phyloP scores from a whole-genome alignment of 2,797 vertebrate species.

The Hipposideros larvatus region DNA sequence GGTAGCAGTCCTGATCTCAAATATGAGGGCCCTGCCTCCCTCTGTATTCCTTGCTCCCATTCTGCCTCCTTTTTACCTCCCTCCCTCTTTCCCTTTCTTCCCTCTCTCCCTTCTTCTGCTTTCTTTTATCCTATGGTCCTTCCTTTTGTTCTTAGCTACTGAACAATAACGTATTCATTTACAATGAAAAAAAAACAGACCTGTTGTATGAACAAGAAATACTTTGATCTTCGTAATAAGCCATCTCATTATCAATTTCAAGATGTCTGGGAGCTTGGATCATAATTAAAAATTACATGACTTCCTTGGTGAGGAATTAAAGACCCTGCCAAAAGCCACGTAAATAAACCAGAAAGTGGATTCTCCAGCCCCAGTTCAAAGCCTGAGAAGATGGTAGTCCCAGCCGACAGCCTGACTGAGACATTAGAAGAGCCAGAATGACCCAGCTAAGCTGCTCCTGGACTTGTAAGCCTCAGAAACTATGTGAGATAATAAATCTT shows the following conservation, averaged over 20 bases:
- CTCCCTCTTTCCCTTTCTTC: neutral
- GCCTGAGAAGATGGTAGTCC: neutral
- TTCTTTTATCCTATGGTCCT: neutral
- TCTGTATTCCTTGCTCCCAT: neutral
- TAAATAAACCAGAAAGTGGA: neutral
- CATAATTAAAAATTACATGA: neutral
- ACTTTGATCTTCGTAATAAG: neutral
- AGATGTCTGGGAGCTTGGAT: neutral
- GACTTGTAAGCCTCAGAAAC: neutral
- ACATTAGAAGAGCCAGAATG: neutral
- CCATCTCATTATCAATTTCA: neutral
- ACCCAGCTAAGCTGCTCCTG: neutral
- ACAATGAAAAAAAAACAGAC: neutral
- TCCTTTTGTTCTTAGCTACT: neutral
- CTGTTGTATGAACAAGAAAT: neutral
- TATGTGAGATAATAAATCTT: neutral
- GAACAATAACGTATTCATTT: neutral
- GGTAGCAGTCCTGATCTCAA: no score
- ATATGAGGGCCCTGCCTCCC: neutral
- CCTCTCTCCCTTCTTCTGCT: neutral
- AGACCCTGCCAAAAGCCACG: fast-evolving
- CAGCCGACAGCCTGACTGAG: neutral
- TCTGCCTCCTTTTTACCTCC: neutral
- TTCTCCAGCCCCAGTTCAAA: neutral
- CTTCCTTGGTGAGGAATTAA: neutral